A percentile compares a stretch with the other conserved stretches of the same genome.
These are phyloP conservation scores for Vollenhovia emeryi DNA, from an alignment of 1,140 invertebrate species.

Conservation along the genomic window DNA sequence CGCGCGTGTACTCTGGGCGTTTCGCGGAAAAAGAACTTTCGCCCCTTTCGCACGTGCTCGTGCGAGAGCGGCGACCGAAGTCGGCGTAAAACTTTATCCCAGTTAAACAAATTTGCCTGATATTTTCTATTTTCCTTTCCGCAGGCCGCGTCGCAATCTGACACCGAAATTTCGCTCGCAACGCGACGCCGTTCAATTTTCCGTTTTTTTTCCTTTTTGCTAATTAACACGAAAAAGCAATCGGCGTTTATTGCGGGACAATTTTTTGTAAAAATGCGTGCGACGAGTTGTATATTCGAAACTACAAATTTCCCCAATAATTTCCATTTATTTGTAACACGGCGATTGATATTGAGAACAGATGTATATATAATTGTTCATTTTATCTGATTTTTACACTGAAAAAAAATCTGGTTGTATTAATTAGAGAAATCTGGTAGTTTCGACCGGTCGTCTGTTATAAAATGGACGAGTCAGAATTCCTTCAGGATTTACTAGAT, in stretches of 20 bases:
- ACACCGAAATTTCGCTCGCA: not conserved
- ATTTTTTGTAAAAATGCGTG: not conserved
- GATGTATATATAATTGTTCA: not conserved
- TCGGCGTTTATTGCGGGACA: not conserved
- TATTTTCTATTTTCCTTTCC: not conserved
- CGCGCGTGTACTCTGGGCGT: not conserved
- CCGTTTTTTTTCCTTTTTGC: not conserved
- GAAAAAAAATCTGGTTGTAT: no score
- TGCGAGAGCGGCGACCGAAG: not conserved
- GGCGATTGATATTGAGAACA: not conserved
- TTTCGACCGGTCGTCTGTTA: no score
- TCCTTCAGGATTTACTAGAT: no score
- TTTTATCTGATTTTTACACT: not conserved
- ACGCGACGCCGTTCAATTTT: not conserved
- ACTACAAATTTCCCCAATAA: not conserved
- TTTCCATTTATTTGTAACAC: not conserved
- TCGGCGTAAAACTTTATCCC: not conserved
- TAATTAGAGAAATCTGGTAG: no score
- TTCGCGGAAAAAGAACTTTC: not conserved
- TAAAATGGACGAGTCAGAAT: no score
- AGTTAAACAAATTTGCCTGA: not conserved
- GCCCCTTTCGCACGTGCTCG: not conserved
- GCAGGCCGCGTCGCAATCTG: not conserved
- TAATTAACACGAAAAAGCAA: not conserved
- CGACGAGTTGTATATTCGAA: not conserved